Evolutionary conservation across 92 coral and sea anemone species (phyloP).

Genomic region (Bergia puertoricense): DNA sequence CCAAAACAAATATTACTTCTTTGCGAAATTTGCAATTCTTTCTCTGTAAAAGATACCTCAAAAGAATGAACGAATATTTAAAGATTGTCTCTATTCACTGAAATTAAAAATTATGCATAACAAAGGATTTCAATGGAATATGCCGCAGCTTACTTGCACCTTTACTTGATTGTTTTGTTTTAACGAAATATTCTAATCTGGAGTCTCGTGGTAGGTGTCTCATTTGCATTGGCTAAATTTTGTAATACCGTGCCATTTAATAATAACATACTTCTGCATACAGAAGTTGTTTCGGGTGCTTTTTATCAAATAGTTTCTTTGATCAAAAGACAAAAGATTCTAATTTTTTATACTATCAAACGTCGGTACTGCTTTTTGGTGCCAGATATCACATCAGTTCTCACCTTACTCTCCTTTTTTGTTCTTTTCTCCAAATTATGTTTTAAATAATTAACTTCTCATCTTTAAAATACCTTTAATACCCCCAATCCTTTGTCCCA

Average conservation of each 20-base stretch:
- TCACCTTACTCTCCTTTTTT: background rate
- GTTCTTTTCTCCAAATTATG: background rate
- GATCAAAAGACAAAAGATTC: background rate
- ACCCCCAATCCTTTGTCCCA: background rate
- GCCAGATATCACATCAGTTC: background rate
- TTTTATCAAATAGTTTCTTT: background rate
- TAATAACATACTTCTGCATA: background rate
- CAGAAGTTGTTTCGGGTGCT: conserved; percentile 5
- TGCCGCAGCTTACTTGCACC: background rate
- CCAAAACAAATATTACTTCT: background rate
- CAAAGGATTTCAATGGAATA: background rate
- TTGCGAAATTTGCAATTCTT: background rate
- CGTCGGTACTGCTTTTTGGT: background rate
- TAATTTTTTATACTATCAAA: background rate
- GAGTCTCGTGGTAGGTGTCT: background rate
- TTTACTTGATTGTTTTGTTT: background rate
- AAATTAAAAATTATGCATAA: background rate
- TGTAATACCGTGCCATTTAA: background rate
- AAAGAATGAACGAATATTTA: background rate
- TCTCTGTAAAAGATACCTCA: background rate
- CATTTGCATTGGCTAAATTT: background rate
- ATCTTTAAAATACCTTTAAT: too few species aligned
- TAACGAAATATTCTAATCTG: background rate
- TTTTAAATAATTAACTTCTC: too few species aligned
- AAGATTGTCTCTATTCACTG: background rate